Percentiles rank a stretch among this genome's conserved stretches.
Conservation (phyloP, 2,797 vertebrate species). For the Poliocrania exsul region DNA sequence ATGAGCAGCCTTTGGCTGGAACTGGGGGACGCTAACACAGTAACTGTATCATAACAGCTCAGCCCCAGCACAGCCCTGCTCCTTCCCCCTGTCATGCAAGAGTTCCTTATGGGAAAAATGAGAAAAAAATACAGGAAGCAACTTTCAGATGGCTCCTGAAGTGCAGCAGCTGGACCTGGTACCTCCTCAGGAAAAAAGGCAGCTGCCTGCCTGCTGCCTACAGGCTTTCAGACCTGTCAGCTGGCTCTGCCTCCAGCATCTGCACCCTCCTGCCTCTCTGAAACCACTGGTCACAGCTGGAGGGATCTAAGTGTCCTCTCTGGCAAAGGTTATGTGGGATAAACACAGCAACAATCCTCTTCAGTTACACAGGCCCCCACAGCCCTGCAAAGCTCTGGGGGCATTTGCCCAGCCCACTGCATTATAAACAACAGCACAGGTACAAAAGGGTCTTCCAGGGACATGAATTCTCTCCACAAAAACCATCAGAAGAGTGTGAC, state of each 20-base stretch:
- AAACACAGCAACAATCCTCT: background rate
- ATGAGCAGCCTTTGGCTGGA: background rate
- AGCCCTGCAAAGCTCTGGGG: background rate
- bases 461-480: background rate
- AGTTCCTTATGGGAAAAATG: background rate
- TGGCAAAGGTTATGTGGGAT: background rate
- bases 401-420: background rate
- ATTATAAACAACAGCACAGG: background rate
- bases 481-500: background rate
- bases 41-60: background rate
- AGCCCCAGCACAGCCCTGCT: rapidly evolving
- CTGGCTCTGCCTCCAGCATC: background rate
- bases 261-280: background rate
- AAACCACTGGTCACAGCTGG: background rate
- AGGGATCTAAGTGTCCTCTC: background rate
- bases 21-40: background rate
- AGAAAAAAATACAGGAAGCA: background rate
- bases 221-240: background rate
- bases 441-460: background rate
- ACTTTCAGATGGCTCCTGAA: background rate
- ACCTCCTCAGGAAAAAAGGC: background rate
- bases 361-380: background rate
- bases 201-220: background rate
- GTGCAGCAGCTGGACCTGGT: background rate
- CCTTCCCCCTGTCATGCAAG: background rate